Percentiles rank a stretch among this genome's conserved stretches.
These are phyloP conservation scores for Actinia equina DNA, from an alignment of 64 coral and sea anemone genomes.

Conservation along the genomic window DNA sequence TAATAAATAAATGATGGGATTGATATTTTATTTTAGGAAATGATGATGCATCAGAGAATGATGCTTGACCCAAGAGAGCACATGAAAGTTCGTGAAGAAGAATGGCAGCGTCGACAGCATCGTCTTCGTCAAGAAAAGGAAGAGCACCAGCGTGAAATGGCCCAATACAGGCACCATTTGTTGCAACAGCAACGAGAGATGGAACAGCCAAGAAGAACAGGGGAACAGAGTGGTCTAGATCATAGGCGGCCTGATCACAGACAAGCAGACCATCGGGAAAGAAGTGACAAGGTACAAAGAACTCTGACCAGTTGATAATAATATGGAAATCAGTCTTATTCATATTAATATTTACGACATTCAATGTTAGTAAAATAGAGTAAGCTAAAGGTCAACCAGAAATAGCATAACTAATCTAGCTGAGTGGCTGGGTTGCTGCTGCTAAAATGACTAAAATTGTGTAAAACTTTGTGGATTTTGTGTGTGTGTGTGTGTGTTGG, in stretches of 20 bases:
- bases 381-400: too few relatives aligned
- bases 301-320: too few relatives aligned
- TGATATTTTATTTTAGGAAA: neutral
- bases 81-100: conserved; percentile 49
- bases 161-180: conserved; percentile 29
- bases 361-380: too few relatives aligned
- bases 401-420: too few relatives aligned
- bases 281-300: neutral
- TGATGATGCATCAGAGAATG: conserved; percentile 47
- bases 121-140: conserved; percentile 51
- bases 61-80: conserved; percentile 55
- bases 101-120: conserved; percentile 59
- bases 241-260: neutral
- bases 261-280: neutral
- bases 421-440: too few relatives aligned
- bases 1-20: too few relatives aligned
- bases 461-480: too few relatives aligned
- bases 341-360: too few relatives aligned
- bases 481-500: too few relatives aligned
- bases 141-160: conserved; percentile 40
- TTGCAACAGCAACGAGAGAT: conserved; percentile 50
- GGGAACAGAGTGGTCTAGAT: neutral
- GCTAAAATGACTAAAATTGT: too few relatives aligned
- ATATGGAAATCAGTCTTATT: too few relatives aligned
- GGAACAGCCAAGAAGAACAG: conserved; percentile 29